These are phyloP conservation scores for Dynastes grantii DNA, from an alignment of 2,888 invertebrate species.

Conservation along the genomic window DNA sequence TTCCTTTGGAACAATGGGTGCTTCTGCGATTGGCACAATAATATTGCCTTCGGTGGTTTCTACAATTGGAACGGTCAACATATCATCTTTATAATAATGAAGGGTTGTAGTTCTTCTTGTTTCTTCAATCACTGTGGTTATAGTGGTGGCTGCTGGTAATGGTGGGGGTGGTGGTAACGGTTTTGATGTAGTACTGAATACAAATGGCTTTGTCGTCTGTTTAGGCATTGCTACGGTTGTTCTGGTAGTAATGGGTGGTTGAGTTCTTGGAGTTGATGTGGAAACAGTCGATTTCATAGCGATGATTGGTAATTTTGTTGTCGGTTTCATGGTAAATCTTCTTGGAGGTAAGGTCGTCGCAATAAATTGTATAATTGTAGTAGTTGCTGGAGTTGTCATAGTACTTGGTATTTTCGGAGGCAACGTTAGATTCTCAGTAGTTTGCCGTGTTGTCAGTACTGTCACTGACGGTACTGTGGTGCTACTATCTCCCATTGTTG, in stretches of 20 bases:
- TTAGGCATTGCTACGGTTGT: background rate
- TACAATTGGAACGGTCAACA: constrained; percentile 46
- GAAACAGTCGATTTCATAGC: constrained; percentile 49
- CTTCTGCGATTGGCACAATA: background rate
- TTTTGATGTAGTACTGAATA: constrained; percentile 6
- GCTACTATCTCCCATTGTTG: constrained; percentile 25
- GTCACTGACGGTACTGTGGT: no score
- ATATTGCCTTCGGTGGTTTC: background rate
- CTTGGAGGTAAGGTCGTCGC: constrained; percentile 48
- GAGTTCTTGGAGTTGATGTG: constrained; percentile 16
- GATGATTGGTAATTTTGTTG: constrained; percentile 33
- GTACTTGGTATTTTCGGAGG: background rate
- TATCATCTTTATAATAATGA: constrained; percentile 48
- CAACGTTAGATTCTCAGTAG: no score
- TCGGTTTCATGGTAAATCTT: constrained; percentile 49
- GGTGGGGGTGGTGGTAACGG: constrained; percentile 32
- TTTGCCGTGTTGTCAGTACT: no score
- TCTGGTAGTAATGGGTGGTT: background rate
- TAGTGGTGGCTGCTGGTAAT: background rate
- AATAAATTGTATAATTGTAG: constrained; percentile 50
- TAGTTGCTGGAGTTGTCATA: background rate
- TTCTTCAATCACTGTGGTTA: constrained; percentile 17
- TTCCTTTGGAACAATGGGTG: constrained; percentile 2
- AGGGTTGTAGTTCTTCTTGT: constrained; percentile 19
- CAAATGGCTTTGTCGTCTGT: background rate